Evolutionary conservation across 2,113 vertebrate genomes (phyloP), one percentile per base, ranked within the genome.

Genomic region (Rallus limicola): DNA sequence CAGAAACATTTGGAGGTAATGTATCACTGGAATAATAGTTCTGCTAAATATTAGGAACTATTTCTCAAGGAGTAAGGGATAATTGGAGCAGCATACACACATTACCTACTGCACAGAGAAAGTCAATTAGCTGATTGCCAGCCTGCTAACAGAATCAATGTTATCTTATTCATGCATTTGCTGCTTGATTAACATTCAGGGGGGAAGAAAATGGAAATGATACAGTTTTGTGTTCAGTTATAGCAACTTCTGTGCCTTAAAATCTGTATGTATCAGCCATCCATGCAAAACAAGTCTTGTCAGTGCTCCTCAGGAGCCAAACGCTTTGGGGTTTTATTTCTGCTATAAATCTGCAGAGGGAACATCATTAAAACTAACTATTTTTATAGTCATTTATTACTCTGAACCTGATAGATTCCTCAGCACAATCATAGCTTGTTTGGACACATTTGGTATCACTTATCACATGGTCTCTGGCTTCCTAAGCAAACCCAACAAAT

Each of bases 151-250:
- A 95, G 90, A 69, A 85, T 62, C 67, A 63, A 24, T 69, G 50
- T 74, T 94, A 88, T 60, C 84, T 88, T 94, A 38, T 46, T 95
- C 82, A 67, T 72, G 70, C 26, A 29, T 89, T 89, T 95, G 26
- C 72, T 82, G 58, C 65, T 82, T 92, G 69, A 78, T 86, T 95
- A 90, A 64, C 28, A 75, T 81, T 44, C 44, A 31, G 15, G 9
- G 11, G 44, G 55, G 20, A 80, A 65, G 46, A 52, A 91, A 92
- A 87, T 59, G n/a, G n/a, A 92, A 94, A 82, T 16, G n/a, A 46
- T 60, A 72, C 55, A 40, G 29, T 88, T 88, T 86, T 86, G 19
- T 62, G 78, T 92, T 94, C 69, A 95, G 72, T 31, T 86, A 16
- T 53, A 67, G 42, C 70, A 55, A 68, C 10, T 44, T 59, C 36